Conservation (phyloP, 2,113 vertebrate genomes). For the Sebastes fasciatus region DNA sequence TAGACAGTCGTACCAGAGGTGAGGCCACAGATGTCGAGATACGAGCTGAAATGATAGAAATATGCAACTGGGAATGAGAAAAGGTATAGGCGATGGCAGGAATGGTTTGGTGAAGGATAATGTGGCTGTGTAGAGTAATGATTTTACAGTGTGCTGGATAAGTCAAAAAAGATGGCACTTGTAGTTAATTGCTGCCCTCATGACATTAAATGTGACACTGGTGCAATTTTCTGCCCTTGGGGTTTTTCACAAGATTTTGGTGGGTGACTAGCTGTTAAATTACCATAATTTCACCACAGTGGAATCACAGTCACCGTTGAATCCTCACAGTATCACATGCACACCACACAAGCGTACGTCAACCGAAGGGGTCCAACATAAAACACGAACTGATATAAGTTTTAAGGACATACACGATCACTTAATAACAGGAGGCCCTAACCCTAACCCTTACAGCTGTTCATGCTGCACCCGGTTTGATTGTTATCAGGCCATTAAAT, state of each 20-base stretch:
- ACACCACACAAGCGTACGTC: neutral
- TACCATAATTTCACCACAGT: constrained; percentile 10
- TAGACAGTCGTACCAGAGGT: constrained; percentile 51
- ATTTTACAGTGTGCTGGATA: constrained; percentile 50
- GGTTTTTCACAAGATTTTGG: constrained; percentile 31
- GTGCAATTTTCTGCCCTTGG: constrained; percentile 23
- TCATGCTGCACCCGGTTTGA: no score
- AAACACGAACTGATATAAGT: constrained; percentile 1
- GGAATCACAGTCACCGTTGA: neutral
- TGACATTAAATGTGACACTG: constrained; percentile 37
- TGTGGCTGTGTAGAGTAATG: constrained; percentile 15
- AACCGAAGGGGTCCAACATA: constrained; percentile 10
- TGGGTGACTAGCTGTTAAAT: constrained; percentile 26
- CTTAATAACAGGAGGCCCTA: neutral
- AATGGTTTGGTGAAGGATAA: constrained; percentile 11
- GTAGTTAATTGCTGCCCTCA: constrained; percentile 57
- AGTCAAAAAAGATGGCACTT: constrained; percentile 61
- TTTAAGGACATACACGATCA: constrained; percentile 4
- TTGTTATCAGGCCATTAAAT: no score
- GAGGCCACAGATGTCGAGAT: constrained; percentile 59
- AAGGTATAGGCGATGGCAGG: constrained; percentile 13
- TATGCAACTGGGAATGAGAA: constrained; percentile 1
- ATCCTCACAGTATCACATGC: constrained; percentile 27
- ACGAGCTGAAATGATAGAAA: constrained; percentile 32
- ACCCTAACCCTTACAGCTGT: neutral